A percentile compares a stretch with the other conserved stretches of the same genome.
Evolutionary conservation across 2,113 vertebrate genomes (phyloP).

Genomic region (Ochotona curzoniae): DNA sequence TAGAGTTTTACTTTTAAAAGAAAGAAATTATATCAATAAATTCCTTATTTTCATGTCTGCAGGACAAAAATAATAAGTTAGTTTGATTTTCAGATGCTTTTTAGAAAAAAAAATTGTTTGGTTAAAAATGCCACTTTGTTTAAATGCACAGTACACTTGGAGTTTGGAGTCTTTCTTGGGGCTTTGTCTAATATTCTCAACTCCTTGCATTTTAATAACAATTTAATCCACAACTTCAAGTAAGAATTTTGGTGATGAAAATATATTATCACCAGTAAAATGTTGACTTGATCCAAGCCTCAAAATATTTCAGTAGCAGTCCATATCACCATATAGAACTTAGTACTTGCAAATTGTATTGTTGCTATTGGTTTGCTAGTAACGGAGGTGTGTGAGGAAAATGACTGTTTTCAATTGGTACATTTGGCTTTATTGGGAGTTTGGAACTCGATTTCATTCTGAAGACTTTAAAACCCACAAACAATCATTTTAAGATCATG

Average conservation of each 20-base stretch:
- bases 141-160: background rate
- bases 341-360: slow-evolving; percentile 39
- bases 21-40: slow-evolving; percentile 35
- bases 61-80: slow-evolving; percentile 55
- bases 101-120: slow-evolving; percentile 15
- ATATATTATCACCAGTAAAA: slow-evolving; percentile 38
- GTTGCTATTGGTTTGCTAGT: background rate
- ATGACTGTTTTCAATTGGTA: slow-evolving; percentile 30
- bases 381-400: background rate
- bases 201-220: slow-evolving; percentile 43
- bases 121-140: slow-evolving; percentile 8
- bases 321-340: background rate
- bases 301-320: slow-evolving; percentile 41
- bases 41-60: slow-evolving; percentile 30
- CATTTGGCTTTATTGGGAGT: background rate
- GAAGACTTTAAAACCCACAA: slow-evolving; percentile 29
- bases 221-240: slow-evolving; percentile 40
- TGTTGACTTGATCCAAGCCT: background rate
- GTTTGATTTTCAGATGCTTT: slow-evolving; percentile 55
- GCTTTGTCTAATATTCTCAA: slow-evolving; percentile 39
- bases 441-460: slow-evolving; percentile 23
- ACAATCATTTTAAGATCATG: background rate
- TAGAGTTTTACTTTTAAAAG: slow-evolving; percentile 51
- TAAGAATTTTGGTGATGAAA: slow-evolving; percentile 35
- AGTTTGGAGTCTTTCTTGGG: slow-evolving; percentile 29